Conservation (phyloP, 2,113 vertebrate species). For the Maccullochella peelii region DNA sequence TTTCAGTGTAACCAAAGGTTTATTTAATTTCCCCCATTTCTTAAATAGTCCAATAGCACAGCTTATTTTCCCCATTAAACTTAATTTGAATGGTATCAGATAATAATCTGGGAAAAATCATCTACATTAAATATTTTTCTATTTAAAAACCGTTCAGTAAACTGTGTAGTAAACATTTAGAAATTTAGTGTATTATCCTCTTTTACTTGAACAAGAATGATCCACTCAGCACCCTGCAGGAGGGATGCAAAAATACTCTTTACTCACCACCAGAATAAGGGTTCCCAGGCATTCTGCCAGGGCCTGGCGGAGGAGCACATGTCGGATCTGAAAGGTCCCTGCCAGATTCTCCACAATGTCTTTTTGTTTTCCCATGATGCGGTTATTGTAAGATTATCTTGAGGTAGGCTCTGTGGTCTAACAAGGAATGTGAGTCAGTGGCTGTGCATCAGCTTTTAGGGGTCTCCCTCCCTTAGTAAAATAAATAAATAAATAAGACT, state of each 20-base stretch:
- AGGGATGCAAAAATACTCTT: conserved; percentile 7
- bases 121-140: neutral
- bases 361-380: conserved; percentile 87
- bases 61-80: neutral
- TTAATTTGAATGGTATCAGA: neutral
- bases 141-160: neutral
- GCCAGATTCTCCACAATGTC: conserved; percentile 83
- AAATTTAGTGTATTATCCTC: neutral
- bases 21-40: neutral
- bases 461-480: conserved; percentile 21
- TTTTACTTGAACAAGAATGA: neutral
- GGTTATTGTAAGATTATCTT: conserved; percentile 9
- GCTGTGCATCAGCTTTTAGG: conserved; percentile 44
- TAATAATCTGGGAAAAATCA: neutral
- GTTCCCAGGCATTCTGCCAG: conserved; percentile 90
- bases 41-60: neutral
- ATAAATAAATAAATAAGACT: neutral
- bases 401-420: conserved; percentile 10
- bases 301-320: conserved; percentile 85
- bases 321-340: conserved; percentile 83
- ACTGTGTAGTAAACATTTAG: neutral
- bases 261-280: conserved; percentile 89
- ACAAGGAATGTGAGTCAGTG: neutral
- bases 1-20: neutral
- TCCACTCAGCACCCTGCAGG: conserved; percentile 8